These are phyloP conservation scores for Malurus cyaneus DNA, from an alignment of 2,113 vertebrate species.

Conservation along the genomic window DNA sequence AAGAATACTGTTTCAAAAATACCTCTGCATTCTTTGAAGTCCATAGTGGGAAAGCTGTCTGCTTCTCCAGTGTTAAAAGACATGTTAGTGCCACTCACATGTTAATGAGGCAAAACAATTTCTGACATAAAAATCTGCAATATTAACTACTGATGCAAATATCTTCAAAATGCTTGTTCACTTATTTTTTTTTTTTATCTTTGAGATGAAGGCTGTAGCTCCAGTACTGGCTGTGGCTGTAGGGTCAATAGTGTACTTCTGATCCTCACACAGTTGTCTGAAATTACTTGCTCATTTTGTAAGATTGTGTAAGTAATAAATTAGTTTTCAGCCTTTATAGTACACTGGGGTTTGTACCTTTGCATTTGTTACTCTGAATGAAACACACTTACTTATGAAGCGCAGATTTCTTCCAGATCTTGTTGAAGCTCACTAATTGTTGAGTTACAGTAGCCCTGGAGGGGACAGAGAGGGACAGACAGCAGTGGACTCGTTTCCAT, in stretches of 20 bases:
- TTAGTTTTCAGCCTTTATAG: background rate
- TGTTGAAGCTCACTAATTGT: background rate
- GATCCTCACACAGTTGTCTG: background rate
- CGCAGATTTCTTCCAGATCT: background rate
- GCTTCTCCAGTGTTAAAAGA: background rate
- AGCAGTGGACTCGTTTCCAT: background rate
- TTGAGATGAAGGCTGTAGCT: background rate
- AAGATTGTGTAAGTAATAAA: background rate
- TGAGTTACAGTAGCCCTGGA: background rate
- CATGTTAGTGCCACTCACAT: background rate
- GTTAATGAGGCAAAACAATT: background rate
- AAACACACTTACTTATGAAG: background rate
- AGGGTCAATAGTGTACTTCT: background rate
- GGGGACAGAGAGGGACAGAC: background rate
- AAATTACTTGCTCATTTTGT: background rate
- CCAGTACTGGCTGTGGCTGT: background rate
- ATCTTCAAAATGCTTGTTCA: background rate
- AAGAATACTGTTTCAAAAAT: background rate
- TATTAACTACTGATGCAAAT: background rate
- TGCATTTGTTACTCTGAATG: background rate
- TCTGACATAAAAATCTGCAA: background rate
- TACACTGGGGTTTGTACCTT: background rate
- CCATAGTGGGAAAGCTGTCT: background rate
- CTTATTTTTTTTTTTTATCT: background rate
- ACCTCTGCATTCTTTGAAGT: background rate